phyloP scores from a whole-genome alignment of 2,888 invertebrate species.

The Synanthedon tipuliformis region DNA sequence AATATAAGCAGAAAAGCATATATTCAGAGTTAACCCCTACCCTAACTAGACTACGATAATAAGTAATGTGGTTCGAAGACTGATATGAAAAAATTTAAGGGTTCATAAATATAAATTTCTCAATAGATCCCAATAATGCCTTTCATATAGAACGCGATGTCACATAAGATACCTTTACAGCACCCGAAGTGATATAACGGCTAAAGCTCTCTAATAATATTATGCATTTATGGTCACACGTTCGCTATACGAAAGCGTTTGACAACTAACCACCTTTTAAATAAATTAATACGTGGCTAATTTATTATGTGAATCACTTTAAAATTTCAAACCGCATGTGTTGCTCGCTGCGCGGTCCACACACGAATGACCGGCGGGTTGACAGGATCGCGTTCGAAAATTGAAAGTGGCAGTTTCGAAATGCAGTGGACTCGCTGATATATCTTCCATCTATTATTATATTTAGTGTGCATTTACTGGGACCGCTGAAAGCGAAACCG shows the following conservation, averaged over 20 bases:
- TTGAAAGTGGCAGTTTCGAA: conserved; percentile 55
- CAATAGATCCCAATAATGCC: too few relatives aligned
- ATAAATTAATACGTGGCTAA: background rate
- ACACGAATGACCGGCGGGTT: background rate
- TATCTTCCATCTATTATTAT: conserved; percentile 63
- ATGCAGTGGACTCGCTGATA: conserved; percentile 51
- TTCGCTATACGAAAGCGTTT: background rate
- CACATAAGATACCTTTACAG: too few relatives aligned
- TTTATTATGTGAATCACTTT: background rate
- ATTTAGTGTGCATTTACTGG: conserved; percentile 55
- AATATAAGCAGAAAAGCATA: too few relatives aligned
- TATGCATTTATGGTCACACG: background rate
- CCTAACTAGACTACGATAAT: too few relatives aligned
- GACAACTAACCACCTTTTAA: background rate
- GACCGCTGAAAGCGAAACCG: conserved; percentile 57
- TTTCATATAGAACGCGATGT: too few relatives aligned
- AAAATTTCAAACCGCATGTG: background rate
- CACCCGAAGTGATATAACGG: too few relatives aligned
- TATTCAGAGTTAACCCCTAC: too few relatives aligned
- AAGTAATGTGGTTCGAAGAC: too few relatives aligned
- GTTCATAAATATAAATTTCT: too few relatives aligned
- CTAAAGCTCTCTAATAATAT: too few relatives aligned
- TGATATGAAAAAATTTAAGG: too few relatives aligned
- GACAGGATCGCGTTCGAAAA: conserved; percentile 30
- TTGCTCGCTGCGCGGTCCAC: background rate